phyloP scores from a whole-genome alignment of 53 echinoderm and acorn worm genomes.

The Holothuria leucospilota region DNA sequence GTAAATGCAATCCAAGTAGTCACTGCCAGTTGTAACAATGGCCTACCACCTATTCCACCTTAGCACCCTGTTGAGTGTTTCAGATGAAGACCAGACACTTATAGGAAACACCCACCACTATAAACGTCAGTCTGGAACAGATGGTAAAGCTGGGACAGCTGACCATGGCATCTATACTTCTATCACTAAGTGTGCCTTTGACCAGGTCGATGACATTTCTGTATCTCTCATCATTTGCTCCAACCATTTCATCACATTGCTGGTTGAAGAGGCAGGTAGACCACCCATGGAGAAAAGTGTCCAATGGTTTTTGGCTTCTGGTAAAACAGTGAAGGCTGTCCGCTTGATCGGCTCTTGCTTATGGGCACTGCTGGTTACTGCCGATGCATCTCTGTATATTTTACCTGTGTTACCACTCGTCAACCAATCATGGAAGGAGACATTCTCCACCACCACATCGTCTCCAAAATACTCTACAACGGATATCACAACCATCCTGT shows the following conservation, averaged over 20 bases:
- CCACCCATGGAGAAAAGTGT: neutral
- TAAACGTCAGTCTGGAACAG: neutral
- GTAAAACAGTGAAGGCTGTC: conserved; percentile 8
- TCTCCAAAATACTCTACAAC: neutral
- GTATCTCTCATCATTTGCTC: conserved; percentile 15
- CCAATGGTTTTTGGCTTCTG: conserved; percentile 29
- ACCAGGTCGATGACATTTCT: neutral
- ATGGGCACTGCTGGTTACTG: conserved; percentile 24
- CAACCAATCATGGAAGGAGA: neutral
- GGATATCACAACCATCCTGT: neutral
- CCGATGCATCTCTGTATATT: conserved; percentile 44
- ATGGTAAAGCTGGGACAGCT: neutral
- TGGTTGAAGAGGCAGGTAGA: conserved; percentile 14
- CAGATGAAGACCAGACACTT: neutral
- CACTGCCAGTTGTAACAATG: neutral
- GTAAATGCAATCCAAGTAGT: no score
- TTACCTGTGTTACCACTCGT: conserved; percentile 23
- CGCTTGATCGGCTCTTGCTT: conserved; percentile 1
- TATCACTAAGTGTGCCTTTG: conserved; percentile 16
- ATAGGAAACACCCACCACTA: no score
- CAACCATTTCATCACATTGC: conserved; percentile 27
- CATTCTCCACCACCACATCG: neutral
- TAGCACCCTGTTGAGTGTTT: neutral
- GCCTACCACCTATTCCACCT: conserved; percentile 4
- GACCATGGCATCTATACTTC: neutral